Evolutionary conservation across 2,888 invertebrate species (phyloP).

Genomic region (Epistrophe eligans): DNA sequence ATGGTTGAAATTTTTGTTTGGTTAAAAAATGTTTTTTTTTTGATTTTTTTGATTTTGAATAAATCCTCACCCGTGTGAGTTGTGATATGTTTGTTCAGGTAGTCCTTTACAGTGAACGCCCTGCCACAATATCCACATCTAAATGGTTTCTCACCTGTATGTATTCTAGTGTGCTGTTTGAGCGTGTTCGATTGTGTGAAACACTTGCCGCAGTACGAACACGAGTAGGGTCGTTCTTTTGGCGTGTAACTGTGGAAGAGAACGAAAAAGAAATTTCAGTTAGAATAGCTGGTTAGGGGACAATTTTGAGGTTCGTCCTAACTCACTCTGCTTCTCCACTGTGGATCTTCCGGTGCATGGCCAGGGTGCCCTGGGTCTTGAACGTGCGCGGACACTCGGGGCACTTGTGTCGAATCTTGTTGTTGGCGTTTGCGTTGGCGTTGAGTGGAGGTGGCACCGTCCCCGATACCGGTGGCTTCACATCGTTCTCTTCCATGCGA

Average conservation of each 20-base stretch:
- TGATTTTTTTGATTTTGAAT: conserved; percentile 24
- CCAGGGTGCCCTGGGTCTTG: conserved; percentile 82
- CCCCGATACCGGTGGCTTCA: conserved; percentile 77
- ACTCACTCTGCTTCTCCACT: conserved; percentile 83
- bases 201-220: conserved; percentile 83
- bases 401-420: conserved; percentile 82
- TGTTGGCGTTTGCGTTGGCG: conserved; percentile 58
- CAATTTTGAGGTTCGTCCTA: conserved; percentile 25
- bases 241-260: conserved; percentile 81
- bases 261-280: conserved; percentile 68
- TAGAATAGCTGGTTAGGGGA: conserved; percentile 28
- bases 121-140: conserved; percentile 84
- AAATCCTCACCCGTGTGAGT: conserved; percentile 83
- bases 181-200: conserved; percentile 84
- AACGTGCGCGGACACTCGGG: conserved; percentile 83
- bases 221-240: conserved; percentile 84
- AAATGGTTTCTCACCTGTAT: conserved; percentile 84
- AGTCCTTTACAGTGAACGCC: conserved; percentile 84
- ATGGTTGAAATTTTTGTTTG: conserved; percentile 61
- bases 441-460: conserved; percentile 54
- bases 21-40: conserved; percentile 59
- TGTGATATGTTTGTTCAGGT: conserved; percentile 84
- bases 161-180: conserved; percentile 84
- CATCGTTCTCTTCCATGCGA: conserved; percentile 61
- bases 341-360: conserved; percentile 83